A percentile compares a stretch with the other conserved stretches of the same genome.
Evolutionary conservation across 1,140 invertebrate species (phyloP).

Genomic region (Sarcophaga bullata): DNA sequence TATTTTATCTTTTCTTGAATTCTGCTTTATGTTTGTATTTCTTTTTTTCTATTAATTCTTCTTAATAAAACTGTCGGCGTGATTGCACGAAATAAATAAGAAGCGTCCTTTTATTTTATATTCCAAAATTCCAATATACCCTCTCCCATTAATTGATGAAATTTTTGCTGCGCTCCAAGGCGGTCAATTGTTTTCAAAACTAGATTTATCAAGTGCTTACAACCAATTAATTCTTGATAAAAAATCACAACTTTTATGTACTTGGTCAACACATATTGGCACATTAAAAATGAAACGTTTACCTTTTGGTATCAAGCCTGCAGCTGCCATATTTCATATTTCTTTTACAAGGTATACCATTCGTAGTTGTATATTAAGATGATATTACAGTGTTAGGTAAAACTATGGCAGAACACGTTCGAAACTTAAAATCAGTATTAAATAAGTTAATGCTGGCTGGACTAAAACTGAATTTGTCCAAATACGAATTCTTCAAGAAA

Average conservation of each 20-base stretch:
- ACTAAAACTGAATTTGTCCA: constrained; percentile 51
- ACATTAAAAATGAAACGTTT: constrained; percentile 53
- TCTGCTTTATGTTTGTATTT: too few relatives aligned
- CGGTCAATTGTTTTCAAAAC: constrained; percentile 54
- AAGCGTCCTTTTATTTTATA: too few relatives aligned
- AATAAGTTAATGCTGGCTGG: constrained; percentile 41
- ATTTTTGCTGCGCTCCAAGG: constrained; percentile 53
- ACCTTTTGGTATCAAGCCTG: constrained; percentile 50
- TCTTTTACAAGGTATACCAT: constrained; percentile 51
- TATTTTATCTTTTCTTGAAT: too few relatives aligned
- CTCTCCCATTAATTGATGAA: constrained; percentile 56
- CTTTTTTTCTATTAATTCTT: too few relatives aligned
- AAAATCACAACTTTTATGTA: constrained; percentile 51
- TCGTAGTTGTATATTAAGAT: constrained; percentile 54
- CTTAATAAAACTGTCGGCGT: too few relatives aligned
- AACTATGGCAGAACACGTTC: constrained; percentile 51
- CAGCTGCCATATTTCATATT: constrained; percentile 64
- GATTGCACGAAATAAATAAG: too few relatives aligned
- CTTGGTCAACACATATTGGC: constrained; percentile 51
- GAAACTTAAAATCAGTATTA: constrained; percentile 41
- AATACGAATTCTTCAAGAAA: constrained; percentile 56
- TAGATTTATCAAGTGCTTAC: constrained; percentile 64
- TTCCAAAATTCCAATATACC: constrained; percentile 44
- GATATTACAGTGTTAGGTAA: constrained; percentile 59
- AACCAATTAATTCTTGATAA: constrained; percentile 53